Conservation (phyloP, 2,113 vertebrate genomes). For the Alectura lathami region DNA sequence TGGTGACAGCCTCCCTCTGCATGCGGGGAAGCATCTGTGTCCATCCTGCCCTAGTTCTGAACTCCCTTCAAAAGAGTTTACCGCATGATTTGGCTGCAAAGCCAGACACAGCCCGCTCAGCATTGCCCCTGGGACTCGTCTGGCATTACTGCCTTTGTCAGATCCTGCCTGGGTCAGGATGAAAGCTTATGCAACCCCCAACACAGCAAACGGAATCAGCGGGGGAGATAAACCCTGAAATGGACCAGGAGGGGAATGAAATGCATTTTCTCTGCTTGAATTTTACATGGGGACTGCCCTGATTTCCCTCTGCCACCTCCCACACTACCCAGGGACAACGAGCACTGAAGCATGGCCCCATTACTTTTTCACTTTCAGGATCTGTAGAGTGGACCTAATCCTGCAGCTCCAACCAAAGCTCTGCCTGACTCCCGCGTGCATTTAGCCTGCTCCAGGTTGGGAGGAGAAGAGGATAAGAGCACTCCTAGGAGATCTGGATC, state of each 20-base stretch:
- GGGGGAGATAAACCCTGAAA: neutral
- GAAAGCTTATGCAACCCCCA: neutral
- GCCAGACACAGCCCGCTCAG: neutral
- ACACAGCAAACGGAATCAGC: rapidly evolving
- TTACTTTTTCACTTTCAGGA: neutral
- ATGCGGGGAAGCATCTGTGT: rapidly evolving
- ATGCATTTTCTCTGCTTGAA: neutral
- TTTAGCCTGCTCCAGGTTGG: neutral
- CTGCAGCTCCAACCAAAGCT: neutral
- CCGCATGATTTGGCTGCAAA: neutral
- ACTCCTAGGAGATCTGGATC: neutral
- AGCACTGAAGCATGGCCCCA: neutral
- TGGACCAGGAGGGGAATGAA: neutral
- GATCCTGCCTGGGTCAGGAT: constrained; percentile 6
- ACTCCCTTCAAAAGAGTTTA: neutral
- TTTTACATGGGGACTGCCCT: neutral
- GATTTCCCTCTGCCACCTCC: neutral
- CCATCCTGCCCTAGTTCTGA: neutral
- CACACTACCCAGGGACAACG: neutral
- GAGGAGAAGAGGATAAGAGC: neutral
- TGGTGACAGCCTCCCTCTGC: neutral
- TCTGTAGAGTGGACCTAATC: neutral
- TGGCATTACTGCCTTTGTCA: neutral
- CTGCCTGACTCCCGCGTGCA: neutral
- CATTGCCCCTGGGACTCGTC: neutral